phyloP scores from a whole-genome alignment of 2,888 invertebrate species.

The Noctua janthe region DNA sequence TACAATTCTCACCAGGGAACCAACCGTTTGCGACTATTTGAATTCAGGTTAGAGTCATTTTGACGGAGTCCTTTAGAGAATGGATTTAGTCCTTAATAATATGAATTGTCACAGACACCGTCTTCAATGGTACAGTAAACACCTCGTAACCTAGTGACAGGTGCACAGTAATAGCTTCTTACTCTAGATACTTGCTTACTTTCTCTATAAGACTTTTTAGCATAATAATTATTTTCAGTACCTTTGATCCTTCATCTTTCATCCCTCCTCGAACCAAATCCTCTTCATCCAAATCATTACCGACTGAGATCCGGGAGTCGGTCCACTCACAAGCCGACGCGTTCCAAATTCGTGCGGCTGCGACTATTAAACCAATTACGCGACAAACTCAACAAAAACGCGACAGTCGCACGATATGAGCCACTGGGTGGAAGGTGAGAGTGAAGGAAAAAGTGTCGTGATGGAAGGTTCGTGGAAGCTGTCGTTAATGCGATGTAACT shows the following conservation, averaged over 20 bases:
- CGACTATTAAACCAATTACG: slow-evolving; percentile 80
- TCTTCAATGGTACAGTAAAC: too few species aligned
- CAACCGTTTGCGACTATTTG: not conserved
- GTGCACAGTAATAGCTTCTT: not conserved
- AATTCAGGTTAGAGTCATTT: not conserved
- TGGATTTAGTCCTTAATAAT: not conserved
- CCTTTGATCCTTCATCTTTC: not conserved
- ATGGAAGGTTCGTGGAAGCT: slow-evolving; percentile 60
- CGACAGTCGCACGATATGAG: slow-evolving; percentile 73
- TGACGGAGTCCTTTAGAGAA: not conserved
- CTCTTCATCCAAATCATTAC: slow-evolving; percentile 22
- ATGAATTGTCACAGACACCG: too few species aligned
- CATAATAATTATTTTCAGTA: not conserved
- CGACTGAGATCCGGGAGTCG: slow-evolving; percentile 74
- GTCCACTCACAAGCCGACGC: slow-evolving; percentile 66
- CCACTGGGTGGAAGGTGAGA: slow-evolving; percentile 73
- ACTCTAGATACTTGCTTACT: not conserved
- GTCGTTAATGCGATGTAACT: slow-evolving; percentile 57
- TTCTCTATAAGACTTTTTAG: not conserved
- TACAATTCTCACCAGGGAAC: not conserved
- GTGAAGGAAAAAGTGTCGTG: slow-evolving; percentile 68
- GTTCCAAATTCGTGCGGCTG: slow-evolving; percentile 62
- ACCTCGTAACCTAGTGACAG: not conserved
- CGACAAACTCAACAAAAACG: slow-evolving; percentile 73
- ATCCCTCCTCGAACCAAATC: not conserved